These are phyloP conservation scores for Leptoclinus maculatus DNA, from an alignment of 2,797 vertebrate species.

Conservation along the genomic window DNA sequence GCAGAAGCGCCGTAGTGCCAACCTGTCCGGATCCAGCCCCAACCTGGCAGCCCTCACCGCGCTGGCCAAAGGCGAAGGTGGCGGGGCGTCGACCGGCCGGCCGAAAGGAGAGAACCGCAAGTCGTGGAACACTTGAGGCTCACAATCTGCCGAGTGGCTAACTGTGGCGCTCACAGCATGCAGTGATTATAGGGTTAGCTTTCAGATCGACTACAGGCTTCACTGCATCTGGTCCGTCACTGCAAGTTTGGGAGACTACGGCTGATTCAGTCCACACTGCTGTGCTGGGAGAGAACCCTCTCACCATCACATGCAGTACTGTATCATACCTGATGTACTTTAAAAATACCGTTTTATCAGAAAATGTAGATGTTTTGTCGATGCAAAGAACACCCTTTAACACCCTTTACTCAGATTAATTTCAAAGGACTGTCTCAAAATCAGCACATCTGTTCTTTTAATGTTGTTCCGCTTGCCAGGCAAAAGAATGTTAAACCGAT, in stretches of 20 bases:
- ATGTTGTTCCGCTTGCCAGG: not conserved
- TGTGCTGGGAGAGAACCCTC: not conserved
- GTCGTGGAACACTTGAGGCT: conserved; percentile 78
- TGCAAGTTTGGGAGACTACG: not conserved
- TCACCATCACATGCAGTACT: not conserved
- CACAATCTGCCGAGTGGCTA: rapidly evolving
- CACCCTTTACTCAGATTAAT: not conserved
- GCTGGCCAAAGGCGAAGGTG: conserved; percentile 79
- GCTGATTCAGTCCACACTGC: not conserved
- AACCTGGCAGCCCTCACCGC: conserved; percentile 84
- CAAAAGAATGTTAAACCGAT: not conserved
- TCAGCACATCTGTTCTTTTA: not conserved
- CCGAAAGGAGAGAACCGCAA: conserved; percentile 74
- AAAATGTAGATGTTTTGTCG: conserved; percentile 16
- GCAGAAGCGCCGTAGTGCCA: conserved; percentile 73
- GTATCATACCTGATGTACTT: not conserved
- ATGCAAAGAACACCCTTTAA: not conserved
- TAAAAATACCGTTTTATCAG: conserved; percentile 20
- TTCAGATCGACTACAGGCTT: not conserved
- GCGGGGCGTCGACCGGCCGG: conserved; percentile 18
- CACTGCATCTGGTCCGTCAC: not conserved
- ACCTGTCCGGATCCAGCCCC: conserved; percentile 82
- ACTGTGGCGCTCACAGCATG: not conserved
- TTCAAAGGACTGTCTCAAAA: conserved; percentile 20
- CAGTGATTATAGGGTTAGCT: not conserved